Conservation (phyloP, 2,113 vertebrate genomes). For the Orycteropus afer region DNA sequence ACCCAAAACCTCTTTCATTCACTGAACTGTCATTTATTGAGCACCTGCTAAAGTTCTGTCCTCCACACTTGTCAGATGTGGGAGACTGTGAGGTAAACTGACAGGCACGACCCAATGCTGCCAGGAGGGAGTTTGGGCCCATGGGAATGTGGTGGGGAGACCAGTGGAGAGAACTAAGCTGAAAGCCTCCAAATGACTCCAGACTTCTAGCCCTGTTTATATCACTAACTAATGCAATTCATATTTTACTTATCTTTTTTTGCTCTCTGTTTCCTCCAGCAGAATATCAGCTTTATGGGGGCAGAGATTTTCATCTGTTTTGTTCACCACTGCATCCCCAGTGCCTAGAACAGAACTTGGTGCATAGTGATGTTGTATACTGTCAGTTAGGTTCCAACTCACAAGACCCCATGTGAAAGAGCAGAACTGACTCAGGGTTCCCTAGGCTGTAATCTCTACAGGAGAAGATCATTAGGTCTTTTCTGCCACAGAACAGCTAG, state of each 20-base stretch:
- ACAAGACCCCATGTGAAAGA: too few species aligned
- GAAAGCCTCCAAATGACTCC: background rate
- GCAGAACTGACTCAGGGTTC: too few species aligned
- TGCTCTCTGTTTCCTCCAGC: background rate
- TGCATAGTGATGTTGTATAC: too few species aligned
- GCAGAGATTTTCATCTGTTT: too few species aligned
- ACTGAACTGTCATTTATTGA: background rate
- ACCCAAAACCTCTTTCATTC: background rate
- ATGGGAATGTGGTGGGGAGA: accelerated
- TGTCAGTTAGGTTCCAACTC: too few species aligned
- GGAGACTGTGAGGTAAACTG: background rate
- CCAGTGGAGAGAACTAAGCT: background rate
- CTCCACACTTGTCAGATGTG: background rate
- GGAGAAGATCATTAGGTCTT: too few species aligned
- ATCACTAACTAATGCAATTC: background rate
- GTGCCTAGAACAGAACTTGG: too few species aligned
- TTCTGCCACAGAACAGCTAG: too few species aligned
- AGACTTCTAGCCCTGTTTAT: background rate
- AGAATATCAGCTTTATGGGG: background rate
- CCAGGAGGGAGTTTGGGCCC: accelerated
- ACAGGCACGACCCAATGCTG: background rate
- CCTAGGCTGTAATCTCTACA: too few species aligned
- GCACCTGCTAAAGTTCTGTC: background rate
- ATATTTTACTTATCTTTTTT: background rate
- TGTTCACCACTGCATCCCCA: too few species aligned